These are phyloP conservation scores for Anoplopoma fimbria DNA, from an alignment of 2,113 vertebrate species.

Conservation along the genomic window DNA sequence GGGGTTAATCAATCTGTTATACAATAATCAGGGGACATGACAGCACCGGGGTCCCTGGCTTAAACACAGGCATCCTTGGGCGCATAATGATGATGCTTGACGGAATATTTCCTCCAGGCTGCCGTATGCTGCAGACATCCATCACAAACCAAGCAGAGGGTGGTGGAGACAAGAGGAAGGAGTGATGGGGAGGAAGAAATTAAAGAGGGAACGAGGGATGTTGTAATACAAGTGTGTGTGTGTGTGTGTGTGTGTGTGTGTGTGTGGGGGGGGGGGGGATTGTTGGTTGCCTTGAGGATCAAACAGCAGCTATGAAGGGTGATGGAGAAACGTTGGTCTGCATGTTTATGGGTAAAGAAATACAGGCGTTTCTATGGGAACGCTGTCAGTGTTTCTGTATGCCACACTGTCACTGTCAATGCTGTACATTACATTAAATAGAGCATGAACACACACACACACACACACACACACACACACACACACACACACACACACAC, in stretches of 20 bases:
- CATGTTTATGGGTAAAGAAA: constrained; percentile 17
- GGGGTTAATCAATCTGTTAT: constrained; percentile 76
- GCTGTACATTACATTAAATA: constrained; percentile 36
- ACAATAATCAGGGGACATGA: constrained; percentile 68
- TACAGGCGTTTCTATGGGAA: constrained; percentile 63
- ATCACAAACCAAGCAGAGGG: constrained; percentile 55
- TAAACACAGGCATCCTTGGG: constrained; percentile 64
- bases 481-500: constrained; percentile 6
- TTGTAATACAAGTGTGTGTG: constrained; percentile 52
- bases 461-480: constrained; percentile 24
- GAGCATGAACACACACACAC: constrained; percentile 31
- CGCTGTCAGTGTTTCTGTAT: constrained; percentile 12
- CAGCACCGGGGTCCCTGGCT: constrained; percentile 52
- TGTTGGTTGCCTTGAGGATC: constrained; percentile 60
- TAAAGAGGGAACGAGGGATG: constrained; percentile 53
- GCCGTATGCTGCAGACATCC: constrained; percentile 50
- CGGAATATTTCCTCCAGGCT: constrained; percentile 62
- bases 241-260: too few relatives aligned
- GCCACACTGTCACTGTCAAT: constrained; percentile 19
- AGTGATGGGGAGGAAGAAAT: constrained; percentile 43
- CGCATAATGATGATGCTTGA: constrained; percentile 66
- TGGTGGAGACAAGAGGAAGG: constrained; percentile 7
- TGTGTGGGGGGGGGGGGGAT: constrained; percentile 45
- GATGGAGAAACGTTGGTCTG: constrained; percentile 40
- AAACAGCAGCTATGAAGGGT: constrained; percentile 47